A percentile compares a stretch with the other conserved stretches of the same genome.
Conservation (phyloP, 1,140 invertebrate species). For the Drosophila lacertosa region DNA sequence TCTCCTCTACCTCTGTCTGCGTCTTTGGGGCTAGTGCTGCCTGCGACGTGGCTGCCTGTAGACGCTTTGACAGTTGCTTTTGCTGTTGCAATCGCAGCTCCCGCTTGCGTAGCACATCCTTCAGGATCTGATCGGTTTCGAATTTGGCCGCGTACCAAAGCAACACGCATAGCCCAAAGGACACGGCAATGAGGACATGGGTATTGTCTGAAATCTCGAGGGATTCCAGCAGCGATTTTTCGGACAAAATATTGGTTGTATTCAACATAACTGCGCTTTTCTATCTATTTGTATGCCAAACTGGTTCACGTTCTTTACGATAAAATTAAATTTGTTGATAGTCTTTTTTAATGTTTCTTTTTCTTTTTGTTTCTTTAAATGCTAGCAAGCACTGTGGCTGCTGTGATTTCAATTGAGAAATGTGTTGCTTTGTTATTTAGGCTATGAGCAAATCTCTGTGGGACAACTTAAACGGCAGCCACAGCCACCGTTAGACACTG, state of each 20-base stretch:
- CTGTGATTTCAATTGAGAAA: conserved; percentile 20
- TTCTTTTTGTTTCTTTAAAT: not conserved
- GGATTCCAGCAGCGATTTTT: not conserved
- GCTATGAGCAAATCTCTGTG: conserved; percentile 5
- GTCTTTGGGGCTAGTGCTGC: not conserved
- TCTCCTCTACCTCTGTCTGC: not conserved
- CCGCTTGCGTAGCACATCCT: not conserved
- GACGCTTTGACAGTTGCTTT: not conserved
- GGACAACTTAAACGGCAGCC: conserved; percentile 9
- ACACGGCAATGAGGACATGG: not conserved
- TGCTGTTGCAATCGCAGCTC: not conserved
- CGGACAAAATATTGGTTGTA: not conserved
- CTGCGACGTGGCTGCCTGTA: not conserved
- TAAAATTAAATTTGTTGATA: not conserved
- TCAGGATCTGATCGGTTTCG: not conserved
- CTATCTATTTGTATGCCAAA: not conserved
- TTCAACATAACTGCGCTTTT: conserved; percentile 1
- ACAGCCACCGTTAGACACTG: conserved; percentile 5
- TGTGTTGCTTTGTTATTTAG: conserved; percentile 8
- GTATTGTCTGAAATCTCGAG: not conserved
- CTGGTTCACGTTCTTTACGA: not conserved
- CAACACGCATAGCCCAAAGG: not conserved
- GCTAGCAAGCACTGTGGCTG: not conserved
- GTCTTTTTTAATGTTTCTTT: not conserved
- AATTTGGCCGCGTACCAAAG: conserved; percentile 1